A percentile compares a stretch with the other conserved stretches of the same genome.
phyloP scores from a whole-genome alignment of 2,797 vertebrate species.

The Phoeniculus purpureus region DNA sequence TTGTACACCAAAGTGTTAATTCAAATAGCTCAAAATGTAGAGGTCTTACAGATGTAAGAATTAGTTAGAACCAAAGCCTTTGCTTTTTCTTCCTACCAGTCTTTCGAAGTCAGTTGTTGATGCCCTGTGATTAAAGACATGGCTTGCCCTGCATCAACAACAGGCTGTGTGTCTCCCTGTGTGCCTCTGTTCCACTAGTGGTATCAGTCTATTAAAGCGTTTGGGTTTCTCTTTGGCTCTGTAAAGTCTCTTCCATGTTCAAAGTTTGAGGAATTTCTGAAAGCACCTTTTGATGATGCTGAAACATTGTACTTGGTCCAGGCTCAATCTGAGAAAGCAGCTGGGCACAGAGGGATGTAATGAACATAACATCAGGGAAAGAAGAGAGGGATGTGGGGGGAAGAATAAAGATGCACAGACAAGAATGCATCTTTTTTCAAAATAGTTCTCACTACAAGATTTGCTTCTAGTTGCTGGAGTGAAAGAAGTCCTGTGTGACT shows the following conservation, averaged over 20 bases:
- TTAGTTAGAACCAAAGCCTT: not conserved
- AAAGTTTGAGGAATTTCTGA: not conserved
- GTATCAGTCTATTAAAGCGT: not conserved
- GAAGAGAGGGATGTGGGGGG: too few relatives aligned
- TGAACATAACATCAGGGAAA: too few relatives aligned
- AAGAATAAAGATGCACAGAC: not conserved
- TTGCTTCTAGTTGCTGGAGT: not conserved
- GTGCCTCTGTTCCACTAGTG: not conserved
- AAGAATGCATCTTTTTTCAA: not conserved
- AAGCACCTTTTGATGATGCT: not conserved
- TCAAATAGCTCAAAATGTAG: not conserved
- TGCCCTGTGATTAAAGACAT: not conserved
- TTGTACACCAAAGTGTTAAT: not conserved
- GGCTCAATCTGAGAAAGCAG: not conserved
- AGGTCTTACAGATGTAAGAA: not conserved
- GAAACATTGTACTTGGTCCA: not conserved
- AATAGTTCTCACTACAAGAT: not conserved
- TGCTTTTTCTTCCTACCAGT: not conserved
- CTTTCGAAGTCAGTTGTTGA: not conserved
- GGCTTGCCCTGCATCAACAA: not conserved
- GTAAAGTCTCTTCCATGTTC: not conserved
- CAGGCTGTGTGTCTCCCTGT: not conserved
- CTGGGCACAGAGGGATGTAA: not conserved
- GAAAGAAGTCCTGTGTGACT: too few relatives aligned
- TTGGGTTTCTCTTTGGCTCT: not conserved